These are phyloP conservation scores for Brachypterus glaber DNA, from an alignment of 2,888 invertebrate species.

Conservation along the genomic window DNA sequence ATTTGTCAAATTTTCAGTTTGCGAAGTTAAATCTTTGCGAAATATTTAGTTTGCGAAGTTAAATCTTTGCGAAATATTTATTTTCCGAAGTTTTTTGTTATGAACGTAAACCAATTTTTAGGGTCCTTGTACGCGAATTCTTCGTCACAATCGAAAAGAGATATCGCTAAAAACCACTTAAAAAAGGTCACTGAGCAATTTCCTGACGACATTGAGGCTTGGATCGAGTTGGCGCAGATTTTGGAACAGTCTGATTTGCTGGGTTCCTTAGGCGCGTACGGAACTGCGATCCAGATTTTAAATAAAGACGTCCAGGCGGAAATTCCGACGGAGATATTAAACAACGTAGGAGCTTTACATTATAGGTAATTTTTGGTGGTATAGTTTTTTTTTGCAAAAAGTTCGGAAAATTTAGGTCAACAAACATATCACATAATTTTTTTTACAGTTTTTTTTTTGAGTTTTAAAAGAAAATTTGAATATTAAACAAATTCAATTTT, in stretches of 20 bases:
- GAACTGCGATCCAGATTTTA: conserved; percentile 84
- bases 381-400: conserved; percentile 12
- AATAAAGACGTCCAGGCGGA: conserved; percentile 89
- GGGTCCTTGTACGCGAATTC: conserved; percentile 94
- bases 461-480: no score
- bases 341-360: conserved; percentile 93
- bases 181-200: conserved; percentile 94
- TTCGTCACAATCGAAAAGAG: conserved; percentile 78
- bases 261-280: conserved; percentile 85
- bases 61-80: no score
- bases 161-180: conserved; percentile 87
- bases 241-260: conserved; percentile 88
- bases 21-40: no score
- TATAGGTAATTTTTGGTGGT: no score
- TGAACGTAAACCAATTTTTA: no score
- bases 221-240: conserved; percentile 98
- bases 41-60: no score
- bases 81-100: no score
- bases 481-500: no score
- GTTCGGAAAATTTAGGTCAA: conserved; percentile 1
- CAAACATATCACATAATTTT: no score
- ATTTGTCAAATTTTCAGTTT: no score
- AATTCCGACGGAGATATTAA: conserved; percentile 94
- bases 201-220: conserved; percentile 97
- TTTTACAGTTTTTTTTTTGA: no score